Evolutionary conservation across 2,113 vertebrate genomes (phyloP), one percentile per base, ranked within the genome.

Genomic region (Sorex araneus): DNA sequence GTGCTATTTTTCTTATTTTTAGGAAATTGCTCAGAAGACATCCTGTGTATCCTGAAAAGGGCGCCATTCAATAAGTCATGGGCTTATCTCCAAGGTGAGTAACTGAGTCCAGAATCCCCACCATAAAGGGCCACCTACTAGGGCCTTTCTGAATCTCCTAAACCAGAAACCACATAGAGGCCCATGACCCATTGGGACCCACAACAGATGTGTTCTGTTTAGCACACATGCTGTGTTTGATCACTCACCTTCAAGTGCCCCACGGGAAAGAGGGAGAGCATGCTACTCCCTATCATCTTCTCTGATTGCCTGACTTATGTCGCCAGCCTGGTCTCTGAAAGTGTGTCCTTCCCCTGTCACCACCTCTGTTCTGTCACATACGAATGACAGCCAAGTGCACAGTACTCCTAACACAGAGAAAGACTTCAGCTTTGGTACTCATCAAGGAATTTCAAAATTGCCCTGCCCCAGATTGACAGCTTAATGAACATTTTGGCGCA

Each of bases 51-150:
- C 63, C 92, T 97, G 77, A 89, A 63, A 94, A 87, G 12, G 21
- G 40, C 92, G 60, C 93, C 94, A 6, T 50, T 40, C 92, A 93
- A 93, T 32, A 92, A 83, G 95, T 90, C 97, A 0, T 95, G 92
- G 94, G 98, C 98, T 32, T 97, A 98, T 84, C 87, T 98, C 94
- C 96, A 96, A 98, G 98, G 98, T 98, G 82, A 98, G 98, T 97
- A 96, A 45, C 60, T 11, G 34, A 91, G 50, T 40, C 16, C 28
- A 19, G 1, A 28, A 77, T 11, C 34, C 32, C 32, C 18, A n/a
- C 28, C 76, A 0, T 5, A 11, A 4, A n/a, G 16, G 50, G 10
- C 11, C 7, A 47, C 67, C 43, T 84, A n/a, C 45, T 79, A 2
- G 10, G 50, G 32, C 40, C n/a, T 47, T 4, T 71, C 64, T 69